Evolutionary conservation across 2,113 vertebrate genomes (phyloP).

Genomic region (Tetraodon nigroviridis): DNA sequence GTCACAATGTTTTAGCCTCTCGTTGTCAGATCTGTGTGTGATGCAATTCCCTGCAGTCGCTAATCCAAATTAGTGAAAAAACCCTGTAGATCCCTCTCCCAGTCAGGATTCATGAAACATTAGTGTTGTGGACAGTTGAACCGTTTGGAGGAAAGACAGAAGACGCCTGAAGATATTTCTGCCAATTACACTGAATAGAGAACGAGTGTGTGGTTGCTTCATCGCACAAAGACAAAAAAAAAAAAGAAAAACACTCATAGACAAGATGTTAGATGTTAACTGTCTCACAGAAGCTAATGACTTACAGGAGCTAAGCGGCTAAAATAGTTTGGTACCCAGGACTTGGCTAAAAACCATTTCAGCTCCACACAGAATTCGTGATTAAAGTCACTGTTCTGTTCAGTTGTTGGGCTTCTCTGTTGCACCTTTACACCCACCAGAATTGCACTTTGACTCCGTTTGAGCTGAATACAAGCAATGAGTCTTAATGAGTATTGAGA

Average conservation of each 20-base stretch:
- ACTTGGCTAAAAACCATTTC: too few relatives aligned
- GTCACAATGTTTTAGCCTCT: neutral
- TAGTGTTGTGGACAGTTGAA: neutral
- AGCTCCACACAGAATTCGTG: too few relatives aligned
- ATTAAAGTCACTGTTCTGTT: too few relatives aligned
- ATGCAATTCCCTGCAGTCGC: slow-evolving; percentile 22
- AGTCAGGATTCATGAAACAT: slow-evolving; percentile 16
- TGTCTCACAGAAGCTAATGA: neutral
- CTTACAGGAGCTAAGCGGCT: too few relatives aligned
- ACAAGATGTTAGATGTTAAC: neutral
- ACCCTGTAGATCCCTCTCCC: neutral
- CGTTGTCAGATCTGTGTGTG: slow-evolving; percentile 16
- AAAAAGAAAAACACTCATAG: neutral
- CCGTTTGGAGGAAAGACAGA: neutral
- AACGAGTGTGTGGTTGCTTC: neutral
- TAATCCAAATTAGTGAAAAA: slow-evolving; percentile 19
- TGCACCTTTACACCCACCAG: too few relatives aligned
- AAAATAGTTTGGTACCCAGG: too few relatives aligned
- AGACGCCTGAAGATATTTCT: neutral
- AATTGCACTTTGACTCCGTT: too few relatives aligned
- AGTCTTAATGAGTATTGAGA: too few relatives aligned
- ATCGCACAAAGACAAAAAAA: neutral
- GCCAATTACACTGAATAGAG: slow-evolving; percentile 5
- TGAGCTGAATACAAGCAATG: too few relatives aligned
- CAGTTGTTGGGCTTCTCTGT: too few relatives aligned